These are phyloP conservation scores for Diorhabda elongata DNA, from an alignment of 1,140 invertebrate genomes.

Conservation along the genomic window DNA sequence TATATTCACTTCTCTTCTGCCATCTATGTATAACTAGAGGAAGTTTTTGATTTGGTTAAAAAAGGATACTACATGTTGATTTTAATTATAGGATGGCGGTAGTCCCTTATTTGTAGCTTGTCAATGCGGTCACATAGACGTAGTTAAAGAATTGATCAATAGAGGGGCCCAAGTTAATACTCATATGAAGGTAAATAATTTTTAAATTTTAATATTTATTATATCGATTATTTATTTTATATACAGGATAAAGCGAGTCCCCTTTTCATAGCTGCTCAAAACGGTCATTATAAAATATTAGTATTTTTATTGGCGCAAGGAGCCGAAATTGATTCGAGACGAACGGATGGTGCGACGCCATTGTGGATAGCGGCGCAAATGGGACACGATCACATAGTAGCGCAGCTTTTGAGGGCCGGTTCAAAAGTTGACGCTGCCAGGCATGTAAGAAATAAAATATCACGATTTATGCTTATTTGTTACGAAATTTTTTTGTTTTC, in stretches of 20 bases:
- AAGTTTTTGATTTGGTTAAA: too few species aligned
- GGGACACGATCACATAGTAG: slow-evolving; percentile 80
- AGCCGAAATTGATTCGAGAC: slow-evolving; percentile 64
- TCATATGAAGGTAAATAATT: slow-evolving; percentile 71
- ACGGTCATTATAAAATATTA: slow-evolving; percentile 77
- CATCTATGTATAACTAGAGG: too few species aligned
- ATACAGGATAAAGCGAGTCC: slow-evolving; percentile 80
- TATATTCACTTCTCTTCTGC: too few species aligned
- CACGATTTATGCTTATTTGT: background rate
- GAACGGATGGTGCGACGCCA: slow-evolving; percentile 80
- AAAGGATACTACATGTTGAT: background rate
- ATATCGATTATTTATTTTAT: slow-evolving; percentile 3
- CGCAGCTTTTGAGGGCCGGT: slow-evolving; percentile 68
- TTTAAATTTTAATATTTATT: background rate
- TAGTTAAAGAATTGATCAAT: slow-evolving; percentile 75
- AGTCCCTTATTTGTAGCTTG: slow-evolving; percentile 88
- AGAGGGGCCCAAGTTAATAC: slow-evolving; percentile 78
- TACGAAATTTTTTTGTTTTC: slow-evolving; percentile 33
- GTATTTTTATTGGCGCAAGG: slow-evolving; percentile 64
- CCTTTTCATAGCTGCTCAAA: slow-evolving; percentile 85
- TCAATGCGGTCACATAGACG: slow-evolving; percentile 84
- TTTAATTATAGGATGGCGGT: slow-evolving; percentile 73
- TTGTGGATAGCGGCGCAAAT: slow-evolving; percentile 93
- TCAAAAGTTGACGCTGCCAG: slow-evolving; percentile 76
- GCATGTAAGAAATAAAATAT: slow-evolving; percentile 56